Percentiles rank a stretch among this genome's conserved stretches.
Conservation (phyloP, 1,140 invertebrate genomes). For the Octopus bimaculoides region DNA sequence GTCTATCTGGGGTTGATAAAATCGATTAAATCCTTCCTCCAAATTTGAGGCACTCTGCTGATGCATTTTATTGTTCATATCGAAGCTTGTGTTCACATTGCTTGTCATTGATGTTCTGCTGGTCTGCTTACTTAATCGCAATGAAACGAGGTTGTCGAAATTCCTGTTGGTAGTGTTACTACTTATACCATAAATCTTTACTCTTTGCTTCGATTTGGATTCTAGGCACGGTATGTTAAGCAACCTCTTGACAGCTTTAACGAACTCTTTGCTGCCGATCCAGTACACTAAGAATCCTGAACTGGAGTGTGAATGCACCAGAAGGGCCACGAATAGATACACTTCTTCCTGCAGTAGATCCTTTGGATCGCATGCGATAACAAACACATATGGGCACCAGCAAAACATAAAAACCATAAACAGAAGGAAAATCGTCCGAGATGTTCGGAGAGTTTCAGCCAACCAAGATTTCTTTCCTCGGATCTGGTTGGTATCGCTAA, state of each 20-base stretch:
- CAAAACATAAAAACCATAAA: slow-evolving; percentile 48
- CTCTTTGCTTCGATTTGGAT: too few species aligned
- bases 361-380: slow-evolving; percentile 41
- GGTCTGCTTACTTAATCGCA: too few species aligned
- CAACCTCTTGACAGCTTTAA: slow-evolving; percentile 10
- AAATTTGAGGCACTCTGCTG: too few species aligned
- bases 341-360: slow-evolving; percentile 35
- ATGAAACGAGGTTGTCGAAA: too few species aligned
- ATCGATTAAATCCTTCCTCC: too few species aligned
- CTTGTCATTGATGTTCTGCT: too few species aligned
- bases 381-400: slow-evolving; percentile 51
- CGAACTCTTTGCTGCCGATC: slow-evolving; percentile 36
- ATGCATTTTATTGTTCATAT: too few species aligned
- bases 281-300: slow-evolving; percentile 48
- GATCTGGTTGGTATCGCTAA: slow-evolving; percentile 28
- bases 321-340: slow-evolving; percentile 46
- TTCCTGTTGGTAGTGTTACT: too few species aligned
- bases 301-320: slow-evolving; percentile 51
- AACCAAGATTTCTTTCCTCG: slow-evolving; percentile 28
- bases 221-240: too few species aligned
- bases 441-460: slow-evolving; percentile 37
- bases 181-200: too few species aligned
- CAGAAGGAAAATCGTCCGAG: slow-evolving; percentile 45
- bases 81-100: too few species aligned
- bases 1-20: too few species aligned